Percentiles rank a stretch among this genome's conserved stretches.
phyloP scores from a whole-genome alignment of 2,888 invertebrate species.

The Tridacna crocea region DNA sequence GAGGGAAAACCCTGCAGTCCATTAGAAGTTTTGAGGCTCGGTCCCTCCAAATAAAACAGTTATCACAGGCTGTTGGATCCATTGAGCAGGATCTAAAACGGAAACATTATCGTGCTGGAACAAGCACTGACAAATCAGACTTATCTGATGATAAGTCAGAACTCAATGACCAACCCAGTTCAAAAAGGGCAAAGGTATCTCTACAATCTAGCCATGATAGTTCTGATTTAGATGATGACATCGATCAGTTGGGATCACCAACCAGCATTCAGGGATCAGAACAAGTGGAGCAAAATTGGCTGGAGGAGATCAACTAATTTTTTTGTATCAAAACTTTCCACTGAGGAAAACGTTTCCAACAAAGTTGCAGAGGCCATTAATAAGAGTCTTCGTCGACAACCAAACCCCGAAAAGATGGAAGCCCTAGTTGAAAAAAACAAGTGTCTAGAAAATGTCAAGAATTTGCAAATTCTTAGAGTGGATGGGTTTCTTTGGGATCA shows the following conservation, averaged over 20 bases:
- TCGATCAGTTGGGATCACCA: not conserved
- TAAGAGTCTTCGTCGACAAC: not conserved
- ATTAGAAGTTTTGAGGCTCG: slow-evolving; percentile 13
- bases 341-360: not conserved
- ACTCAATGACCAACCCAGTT: not conserved
- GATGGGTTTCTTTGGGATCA: no score
- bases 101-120: no score
- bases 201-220: not conserved
- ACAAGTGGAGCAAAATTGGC: not conserved
- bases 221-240: not conserved
- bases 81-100: not conserved
- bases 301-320: not conserved
- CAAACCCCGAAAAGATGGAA: not conserved
- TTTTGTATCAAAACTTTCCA: not conserved
- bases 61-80: not conserved
- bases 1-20: not conserved
- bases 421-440: not conserved
- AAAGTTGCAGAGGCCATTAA: not conserved
- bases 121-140: no score
- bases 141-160: no score
- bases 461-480: no score
- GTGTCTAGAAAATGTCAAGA: no score
- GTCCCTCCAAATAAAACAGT: not conserved
- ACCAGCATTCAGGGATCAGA: not conserved
- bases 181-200: not conserved